Evolutionary conservation across 2,797 vertebrate species (phyloP).

Genomic region (Acipenser transmontanus): DNA sequence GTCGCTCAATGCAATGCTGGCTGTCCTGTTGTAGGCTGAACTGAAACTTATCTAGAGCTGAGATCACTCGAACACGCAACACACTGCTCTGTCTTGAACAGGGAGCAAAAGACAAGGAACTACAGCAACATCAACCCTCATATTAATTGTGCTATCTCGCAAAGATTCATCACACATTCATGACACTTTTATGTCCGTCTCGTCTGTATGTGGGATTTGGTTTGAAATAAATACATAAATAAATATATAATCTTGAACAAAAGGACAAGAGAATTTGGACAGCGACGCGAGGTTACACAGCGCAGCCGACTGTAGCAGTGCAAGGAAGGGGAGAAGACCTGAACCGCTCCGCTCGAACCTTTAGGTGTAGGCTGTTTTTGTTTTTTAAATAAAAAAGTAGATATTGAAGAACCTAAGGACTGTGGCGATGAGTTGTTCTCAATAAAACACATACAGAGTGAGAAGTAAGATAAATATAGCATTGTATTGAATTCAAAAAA

Average conservation of each 20-base stretch:
- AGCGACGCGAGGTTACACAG: constrained; percentile 39
- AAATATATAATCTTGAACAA: background rate
- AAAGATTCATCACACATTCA: constrained; percentile 24
- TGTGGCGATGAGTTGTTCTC: no score
- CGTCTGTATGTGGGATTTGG: constrained; percentile 25
- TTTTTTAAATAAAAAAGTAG: background rate
- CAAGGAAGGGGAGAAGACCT: constrained; percentile 26
- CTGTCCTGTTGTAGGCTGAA: constrained; percentile 41
- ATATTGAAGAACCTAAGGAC: no score
- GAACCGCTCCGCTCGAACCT: constrained; percentile 54
- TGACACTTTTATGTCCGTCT: constrained; percentile 41
- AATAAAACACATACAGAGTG: background rate
- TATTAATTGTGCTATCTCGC: constrained; percentile 21
- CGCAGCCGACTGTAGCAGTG: constrained; percentile 31
- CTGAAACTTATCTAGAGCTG: constrained; percentile 49
- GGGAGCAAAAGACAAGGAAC: constrained; percentile 36
- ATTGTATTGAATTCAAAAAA: no score
- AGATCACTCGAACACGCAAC: constrained; percentile 55
- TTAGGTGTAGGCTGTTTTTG: constrained; percentile 15
- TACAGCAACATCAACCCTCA: constrained; percentile 30
- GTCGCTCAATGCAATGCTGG: constrained; percentile 57
- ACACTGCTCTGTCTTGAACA: constrained; percentile 37
- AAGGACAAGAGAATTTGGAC: constrained; percentile 30
- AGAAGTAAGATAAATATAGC: background rate
- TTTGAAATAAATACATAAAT: no score